A percentile compares a stretch with the other conserved stretches of the same genome.
These are phyloP conservation scores for Oreochromis niloticus DNA, from an alignment of 2,113 vertebrate genomes.

Conservation along the genomic window DNA sequence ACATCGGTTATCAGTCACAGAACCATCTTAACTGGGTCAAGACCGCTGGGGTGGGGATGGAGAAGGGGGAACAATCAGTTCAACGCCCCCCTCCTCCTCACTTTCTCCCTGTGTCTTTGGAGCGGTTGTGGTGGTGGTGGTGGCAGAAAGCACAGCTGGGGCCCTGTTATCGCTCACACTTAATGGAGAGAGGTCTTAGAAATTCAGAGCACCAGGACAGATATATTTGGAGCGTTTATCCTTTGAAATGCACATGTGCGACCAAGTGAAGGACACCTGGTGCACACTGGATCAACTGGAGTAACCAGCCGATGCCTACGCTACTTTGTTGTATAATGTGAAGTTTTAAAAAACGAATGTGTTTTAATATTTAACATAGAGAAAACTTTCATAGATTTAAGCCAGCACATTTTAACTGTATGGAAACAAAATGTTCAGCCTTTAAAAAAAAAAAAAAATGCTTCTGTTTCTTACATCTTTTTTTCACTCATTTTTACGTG, in stretches of 20 bases:
- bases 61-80: not conserved
- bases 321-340: not conserved
- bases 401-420: not conserved
- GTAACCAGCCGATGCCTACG: not conserved
- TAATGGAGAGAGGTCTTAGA: slow-evolving; percentile 50
- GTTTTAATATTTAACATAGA: not conserved
- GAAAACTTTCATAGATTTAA: not conserved
- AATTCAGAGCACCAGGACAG: slow-evolving; percentile 46
- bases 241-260: slow-evolving; percentile 43
- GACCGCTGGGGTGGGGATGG: slow-evolving; percentile 50
- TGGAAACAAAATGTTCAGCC: not conserved
- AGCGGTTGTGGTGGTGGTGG: slow-evolving; percentile 1
- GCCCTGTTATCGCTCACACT: slow-evolving; percentile 55
- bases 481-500: not conserved
- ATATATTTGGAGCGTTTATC: slow-evolving; percentile 46
- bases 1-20: slow-evolving; percentile 70
- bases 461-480: not conserved
- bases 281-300: not conserved
- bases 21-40: slow-evolving; percentile 71
- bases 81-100: not conserved
- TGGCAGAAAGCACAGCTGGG: slow-evolving; percentile 58
- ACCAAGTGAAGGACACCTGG: slow-evolving; percentile 38
- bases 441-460: not conserved
- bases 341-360: not conserved
- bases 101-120: slow-evolving; percentile 8